Base-by-base conservation (phyloP, 2,888 invertebrate genomes). In the Elaeidobius kamerunicus region DNA sequence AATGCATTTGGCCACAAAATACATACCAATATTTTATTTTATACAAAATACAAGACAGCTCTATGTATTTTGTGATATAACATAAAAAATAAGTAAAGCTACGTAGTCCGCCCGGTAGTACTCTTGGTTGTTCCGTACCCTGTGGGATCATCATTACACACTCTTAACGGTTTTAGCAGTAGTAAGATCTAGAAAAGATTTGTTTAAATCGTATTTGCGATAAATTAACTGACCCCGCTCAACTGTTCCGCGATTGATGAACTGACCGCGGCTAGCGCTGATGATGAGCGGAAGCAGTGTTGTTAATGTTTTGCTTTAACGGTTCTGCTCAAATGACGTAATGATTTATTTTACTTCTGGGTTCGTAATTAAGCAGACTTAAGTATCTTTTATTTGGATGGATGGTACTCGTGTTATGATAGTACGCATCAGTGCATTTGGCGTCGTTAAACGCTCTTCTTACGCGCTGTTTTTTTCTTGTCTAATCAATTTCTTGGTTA, bases 271-370 rank as follows among this genome's bases (percentile, higher is more conserved):
- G n/a, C n/a, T n/a, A 23, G 23, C 7, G 15, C 4, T 11, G 19
- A n/a, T 34, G 34, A 19, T 19, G 38, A 18, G 48, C 48, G 41
- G 41, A 48, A 48, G 40, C 48, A 32, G 32, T 20, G 34, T 40
- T 48, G 41, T 48, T 48, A 40, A 48, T 48, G 41, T 19, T 48
- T 32, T 23, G 19, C 19, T 40, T 48, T 30, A 42, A 42, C 32
- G 32, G 42, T 42, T 30, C 19, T 34, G 41, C 41, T 40, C 15
- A 40, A 48, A 48, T 48, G 32, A 40, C 14, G 32, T 16, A 32
- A 48, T 48, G 48, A 40, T 48, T 40, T 39, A 20, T 40, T 17
- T n/a, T 34, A 20, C 16, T 12, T 42, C 32, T 42, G 5, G n/a
- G 32, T 18, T 17, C 15, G 17, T 46, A 38, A 46, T 46, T 46